phyloP scores from a whole-genome alignment of 2,888 invertebrate genomes.

The Drosophila neotestacea region DNA sequence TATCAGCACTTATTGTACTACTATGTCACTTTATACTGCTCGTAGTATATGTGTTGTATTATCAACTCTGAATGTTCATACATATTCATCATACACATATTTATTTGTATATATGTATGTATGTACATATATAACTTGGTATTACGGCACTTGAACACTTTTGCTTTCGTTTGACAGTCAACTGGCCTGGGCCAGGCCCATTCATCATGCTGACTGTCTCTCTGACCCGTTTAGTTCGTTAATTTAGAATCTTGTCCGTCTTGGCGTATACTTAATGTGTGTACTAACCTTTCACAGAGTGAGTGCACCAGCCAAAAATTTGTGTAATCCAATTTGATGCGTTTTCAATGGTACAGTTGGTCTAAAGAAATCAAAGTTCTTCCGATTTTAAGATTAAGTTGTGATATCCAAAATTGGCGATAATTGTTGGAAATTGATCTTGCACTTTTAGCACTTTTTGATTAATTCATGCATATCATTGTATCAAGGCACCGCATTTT shows the following conservation, averaged over 20 bases:
- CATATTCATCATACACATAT: neutral
- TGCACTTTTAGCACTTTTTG: constrained; percentile 32
- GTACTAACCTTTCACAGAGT: constrained; percentile 76
- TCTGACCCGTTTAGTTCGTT: constrained; percentile 1
- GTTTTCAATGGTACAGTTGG: constrained; percentile 47
- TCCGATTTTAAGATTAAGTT: constrained; percentile 12
- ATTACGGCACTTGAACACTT: constrained; percentile 51
- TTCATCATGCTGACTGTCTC: constrained; percentile 29
- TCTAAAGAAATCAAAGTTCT: constrained; percentile 21
- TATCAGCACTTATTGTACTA: constrained; percentile 49
- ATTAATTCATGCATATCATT: constrained; percentile 54
- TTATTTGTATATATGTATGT: neutral
- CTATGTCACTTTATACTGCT: neutral
- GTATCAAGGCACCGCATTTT: constrained; percentile 72
- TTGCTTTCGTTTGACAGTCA: constrained; percentile 59
- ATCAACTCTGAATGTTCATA: constrained; percentile 24
- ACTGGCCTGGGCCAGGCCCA: constrained; percentile 22
- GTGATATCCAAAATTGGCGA: constrained; percentile 11
- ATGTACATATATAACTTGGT: neutral
- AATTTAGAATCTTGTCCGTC: constrained; percentile 2
- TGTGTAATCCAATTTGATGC: constrained; percentile 77
- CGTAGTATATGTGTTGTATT: constrained; percentile 11
- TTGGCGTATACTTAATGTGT: constrained; percentile 30
- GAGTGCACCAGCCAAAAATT: constrained; percentile 71
- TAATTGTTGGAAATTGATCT: constrained; percentile 8